These are phyloP conservation scores for Pyrochroa serraticornis DNA, from an alignment of 2,888 invertebrate genomes.

Conservation along the genomic window DNA sequence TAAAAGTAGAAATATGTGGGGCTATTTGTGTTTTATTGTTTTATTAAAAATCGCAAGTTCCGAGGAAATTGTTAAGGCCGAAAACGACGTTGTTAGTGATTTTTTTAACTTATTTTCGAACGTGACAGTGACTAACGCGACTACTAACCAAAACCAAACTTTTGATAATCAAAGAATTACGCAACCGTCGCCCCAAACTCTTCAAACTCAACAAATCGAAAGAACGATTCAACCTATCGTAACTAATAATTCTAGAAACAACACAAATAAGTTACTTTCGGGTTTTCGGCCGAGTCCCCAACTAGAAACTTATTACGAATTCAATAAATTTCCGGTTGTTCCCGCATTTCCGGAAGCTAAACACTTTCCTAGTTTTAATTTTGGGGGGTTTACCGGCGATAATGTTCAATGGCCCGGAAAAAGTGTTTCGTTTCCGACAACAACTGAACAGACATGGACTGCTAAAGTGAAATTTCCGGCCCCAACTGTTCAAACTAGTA, in stretches of 20 bases:
- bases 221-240: constrained; percentile 17
- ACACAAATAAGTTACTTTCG: constrained; percentile 2
- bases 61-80: constrained; percentile 2
- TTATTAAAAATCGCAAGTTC: not conserved
- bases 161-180: constrained; percentile 30
- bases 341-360: constrained; percentile 51
- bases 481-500: constrained; percentile 31
- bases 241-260: constrained; percentile 2
- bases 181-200: constrained; percentile 31
- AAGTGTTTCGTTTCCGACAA: constrained; percentile 21
- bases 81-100: constrained; percentile 2
- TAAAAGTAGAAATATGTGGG: not conserved
- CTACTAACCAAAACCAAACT: no score
- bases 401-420: constrained; percentile 18
- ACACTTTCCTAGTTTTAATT: constrained; percentile 32
- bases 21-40: constrained; percentile 8
- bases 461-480: constrained; percentile 44
- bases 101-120: not conserved
- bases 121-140: no score
- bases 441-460: constrained; percentile 50
- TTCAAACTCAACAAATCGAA: constrained; percentile 32
- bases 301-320: constrained; percentile 60
- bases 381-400: constrained; percentile 11
- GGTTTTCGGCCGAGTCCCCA: constrained; percentile 63
- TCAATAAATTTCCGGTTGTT: constrained; percentile 54